These are phyloP conservation scores for Sitta europaea DNA, from an alignment of 2,113 vertebrate genomes.

Conservation along the genomic window DNA sequence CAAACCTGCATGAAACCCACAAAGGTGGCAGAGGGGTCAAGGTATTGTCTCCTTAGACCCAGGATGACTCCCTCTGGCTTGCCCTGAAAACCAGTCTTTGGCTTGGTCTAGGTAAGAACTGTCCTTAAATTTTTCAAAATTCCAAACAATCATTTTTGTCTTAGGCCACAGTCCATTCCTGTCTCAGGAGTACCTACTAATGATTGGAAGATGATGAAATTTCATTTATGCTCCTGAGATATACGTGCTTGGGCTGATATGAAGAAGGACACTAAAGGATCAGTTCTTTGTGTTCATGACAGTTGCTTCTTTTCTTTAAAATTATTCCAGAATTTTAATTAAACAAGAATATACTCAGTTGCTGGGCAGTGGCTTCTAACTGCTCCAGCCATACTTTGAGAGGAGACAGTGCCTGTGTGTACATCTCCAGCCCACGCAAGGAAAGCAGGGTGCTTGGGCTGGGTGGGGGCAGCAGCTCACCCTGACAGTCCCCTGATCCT, in stretches of 20 bases:
- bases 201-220: not conserved
- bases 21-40: not conserved
- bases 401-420: not conserved
- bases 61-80: not conserved
- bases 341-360: not conserved
- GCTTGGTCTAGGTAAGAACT: not conserved
- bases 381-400: not conserved
- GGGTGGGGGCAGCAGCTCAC: not conserved
- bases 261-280: not conserved
- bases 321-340: not conserved
- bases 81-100: not conserved
- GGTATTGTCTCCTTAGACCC: not conserved
- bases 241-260: not conserved
- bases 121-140: not conserved
- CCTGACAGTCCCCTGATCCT: not conserved
- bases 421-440: not conserved
- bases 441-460: not conserved
- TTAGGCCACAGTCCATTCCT: not conserved
- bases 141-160: not conserved
- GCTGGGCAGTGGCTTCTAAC: not conserved
- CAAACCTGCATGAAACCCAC: not conserved
- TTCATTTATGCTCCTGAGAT: not conserved
- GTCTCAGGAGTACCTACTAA: not conserved
- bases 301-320: not conserved
- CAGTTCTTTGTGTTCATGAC: not conserved